Evolutionary conservation across 1,140 invertebrate species (phyloP), one percentile per base, ranked within the genome.

Genomic region (Grapholita molesta): DNA sequence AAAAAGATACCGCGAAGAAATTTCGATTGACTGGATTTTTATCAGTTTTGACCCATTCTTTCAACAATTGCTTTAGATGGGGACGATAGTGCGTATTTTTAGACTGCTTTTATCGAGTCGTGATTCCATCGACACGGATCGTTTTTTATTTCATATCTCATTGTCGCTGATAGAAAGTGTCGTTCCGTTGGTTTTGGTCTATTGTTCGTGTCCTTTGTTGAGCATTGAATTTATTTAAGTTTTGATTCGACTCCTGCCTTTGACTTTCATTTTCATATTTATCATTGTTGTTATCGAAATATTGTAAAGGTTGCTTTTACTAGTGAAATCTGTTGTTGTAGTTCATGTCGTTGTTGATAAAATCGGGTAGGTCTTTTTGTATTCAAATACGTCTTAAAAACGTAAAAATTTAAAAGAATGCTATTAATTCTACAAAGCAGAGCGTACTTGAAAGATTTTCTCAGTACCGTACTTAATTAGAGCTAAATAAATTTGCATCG

Each of bases 131-230:
- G 71, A 80, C 79, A 83, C 67, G 74, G 72, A 73, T 75, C 73
- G 78, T 82, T 75, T 85, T 84, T 85, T 86, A 75, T 78, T 83
- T 77, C 65, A 81, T 78, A 78, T 77, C 71, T 67, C 73, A 72
- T 78, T 78, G 76, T 81, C 74, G 72, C 30, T 55, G 23, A 33
- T 70, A 70, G 69, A 70, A 70, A 70, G 69, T 67, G 69, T 48
- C 65, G 61, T 67, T 61, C 57, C 68, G 70, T 71, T 61, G 55
- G 55, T 61, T 61, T 61, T 61, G 5, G 55, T 7, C 55, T 61
- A 61, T 61, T 72, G 79, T 77, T 79, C 69, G 74, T 70, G 78
- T 76, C 74, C 72, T 77, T 78, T 76, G 77, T 82, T 68, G 71
- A 61, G 70, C 68, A 75, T 61, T 61, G 55, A 61, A 61, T 61